Evolutionary conservation across 2,888 invertebrate genomes (phyloP).

Genomic region (Drosophila flavopinicola): DNA sequence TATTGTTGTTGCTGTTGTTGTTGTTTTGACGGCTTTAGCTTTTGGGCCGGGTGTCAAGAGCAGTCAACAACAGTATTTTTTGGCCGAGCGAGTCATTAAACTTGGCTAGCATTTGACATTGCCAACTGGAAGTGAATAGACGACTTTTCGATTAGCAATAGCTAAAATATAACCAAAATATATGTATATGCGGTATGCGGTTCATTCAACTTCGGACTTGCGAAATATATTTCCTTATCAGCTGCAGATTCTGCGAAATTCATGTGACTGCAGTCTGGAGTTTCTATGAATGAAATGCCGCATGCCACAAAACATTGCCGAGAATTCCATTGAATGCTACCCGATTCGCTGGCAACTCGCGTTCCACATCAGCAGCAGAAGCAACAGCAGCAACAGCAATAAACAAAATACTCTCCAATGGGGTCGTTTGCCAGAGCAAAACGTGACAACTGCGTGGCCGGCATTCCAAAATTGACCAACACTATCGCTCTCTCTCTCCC

Average conservation of each 20-base stretch:
- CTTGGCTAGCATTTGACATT: constrained; percentile 74
- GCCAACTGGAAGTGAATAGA: constrained; percentile 58
- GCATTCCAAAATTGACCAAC: constrained; percentile 51
- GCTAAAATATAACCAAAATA: constrained; percentile 22
- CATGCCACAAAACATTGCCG: constrained; percentile 54
- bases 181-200: constrained; percentile 20
- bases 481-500: background rate
- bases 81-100: constrained; percentile 62
- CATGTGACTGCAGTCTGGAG: constrained; percentile 38
- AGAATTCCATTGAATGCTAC: constrained; percentile 65
- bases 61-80: constrained; percentile 57
- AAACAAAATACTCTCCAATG: constrained; percentile 18
- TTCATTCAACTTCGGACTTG: constrained; percentile 64
- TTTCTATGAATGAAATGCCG: constrained; percentile 72
- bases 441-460: constrained; percentile 67
- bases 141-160: constrained; percentile 39
- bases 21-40: constrained; percentile 24
- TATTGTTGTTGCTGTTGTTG: too few relatives aligned
- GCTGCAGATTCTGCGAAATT: constrained; percentile 43
- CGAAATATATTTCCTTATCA: constrained; percentile 56
- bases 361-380: constrained; percentile 33
- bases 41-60: constrained; percentile 76
- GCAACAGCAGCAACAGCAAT: constrained; percentile 15
- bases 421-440: constrained; percentile 72
- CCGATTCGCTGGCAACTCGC: constrained; percentile 51